Conservation (phyloP, 2,113 vertebrate species). For the Columba janthina region DNA sequence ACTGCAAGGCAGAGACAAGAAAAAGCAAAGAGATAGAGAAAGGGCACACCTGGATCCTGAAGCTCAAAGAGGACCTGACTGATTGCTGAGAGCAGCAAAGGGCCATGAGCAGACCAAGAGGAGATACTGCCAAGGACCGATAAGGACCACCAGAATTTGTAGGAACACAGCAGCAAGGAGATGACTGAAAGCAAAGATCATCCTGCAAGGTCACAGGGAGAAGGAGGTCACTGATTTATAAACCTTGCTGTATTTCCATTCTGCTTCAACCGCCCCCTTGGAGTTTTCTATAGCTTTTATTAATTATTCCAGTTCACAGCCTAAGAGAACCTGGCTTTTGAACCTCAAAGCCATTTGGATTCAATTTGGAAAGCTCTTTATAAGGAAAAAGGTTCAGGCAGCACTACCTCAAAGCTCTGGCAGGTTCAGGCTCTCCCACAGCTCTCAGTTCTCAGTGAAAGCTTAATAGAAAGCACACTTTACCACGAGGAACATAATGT, state of each 20-base stretch:
- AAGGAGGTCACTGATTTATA: neutral
- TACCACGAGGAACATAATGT: neutral
- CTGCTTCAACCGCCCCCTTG: neutral
- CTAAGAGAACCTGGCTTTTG: neutral
- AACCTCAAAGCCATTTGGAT: slow-evolving; percentile 41
- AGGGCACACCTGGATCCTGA: neutral
- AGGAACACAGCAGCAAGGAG: neutral
- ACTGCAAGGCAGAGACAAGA: neutral
- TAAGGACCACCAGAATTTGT: neutral
- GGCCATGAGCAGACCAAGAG: neutral
- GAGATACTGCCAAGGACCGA: neutral
- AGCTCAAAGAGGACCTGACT: neutral
- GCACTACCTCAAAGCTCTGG: slow-evolving; percentile 17
- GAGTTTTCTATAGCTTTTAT: slow-evolving; percentile 6
- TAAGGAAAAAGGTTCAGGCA: neutral
- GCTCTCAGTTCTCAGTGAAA: slow-evolving; percentile 17
- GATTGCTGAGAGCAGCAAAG: neutral
- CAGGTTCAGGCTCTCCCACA: neutral
- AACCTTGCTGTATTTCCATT: neutral
- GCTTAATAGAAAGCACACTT: neutral
- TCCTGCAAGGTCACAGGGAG: neutral
- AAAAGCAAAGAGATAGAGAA: neutral
- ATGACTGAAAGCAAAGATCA: neutral
- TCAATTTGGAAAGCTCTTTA: neutral
- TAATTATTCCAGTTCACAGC: slow-evolving; percentile 23